Evolutionary conservation across 2,888 invertebrate species (phyloP).

Genomic region (Nephrotoma appendiculata): DNA sequence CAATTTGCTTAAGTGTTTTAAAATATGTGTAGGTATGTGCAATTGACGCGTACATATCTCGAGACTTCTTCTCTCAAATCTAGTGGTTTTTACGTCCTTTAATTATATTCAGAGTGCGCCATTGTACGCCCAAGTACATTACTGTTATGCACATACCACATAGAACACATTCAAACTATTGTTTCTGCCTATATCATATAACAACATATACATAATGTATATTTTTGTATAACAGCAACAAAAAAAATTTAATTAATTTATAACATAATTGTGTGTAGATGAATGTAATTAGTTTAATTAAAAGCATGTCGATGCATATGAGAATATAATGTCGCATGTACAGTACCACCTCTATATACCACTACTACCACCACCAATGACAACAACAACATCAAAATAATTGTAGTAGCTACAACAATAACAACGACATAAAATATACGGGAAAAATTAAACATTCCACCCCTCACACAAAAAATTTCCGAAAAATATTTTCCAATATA

Average conservation of each 20-base stretch:
- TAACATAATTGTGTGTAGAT: slow-evolving; percentile 4
- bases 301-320: slow-evolving; percentile 3
- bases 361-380: not conserved
- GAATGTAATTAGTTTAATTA: slow-evolving; percentile 5
- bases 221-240: not conserved
- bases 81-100: not conserved
- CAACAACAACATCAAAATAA: not conserved
- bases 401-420: not conserved
- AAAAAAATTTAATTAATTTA: slow-evolving; percentile 2
- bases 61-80: not conserved
- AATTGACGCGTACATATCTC: not conserved
- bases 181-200: not conserved
- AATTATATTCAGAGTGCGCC: not conserved
- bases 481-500: not conserved
- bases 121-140: not conserved
- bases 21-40: not conserved
- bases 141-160: not conserved
- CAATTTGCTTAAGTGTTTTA: not conserved
- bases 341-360: not conserved
- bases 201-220: not conserved
- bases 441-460: not conserved
- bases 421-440: not conserved
- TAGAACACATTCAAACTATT: not conserved
- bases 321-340: slow-evolving; percentile 1
- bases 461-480: not conserved